Evolutionary conservation across 2,888 invertebrate species (phyloP).

Genomic region (Exephanes ischioxanthus): DNA sequence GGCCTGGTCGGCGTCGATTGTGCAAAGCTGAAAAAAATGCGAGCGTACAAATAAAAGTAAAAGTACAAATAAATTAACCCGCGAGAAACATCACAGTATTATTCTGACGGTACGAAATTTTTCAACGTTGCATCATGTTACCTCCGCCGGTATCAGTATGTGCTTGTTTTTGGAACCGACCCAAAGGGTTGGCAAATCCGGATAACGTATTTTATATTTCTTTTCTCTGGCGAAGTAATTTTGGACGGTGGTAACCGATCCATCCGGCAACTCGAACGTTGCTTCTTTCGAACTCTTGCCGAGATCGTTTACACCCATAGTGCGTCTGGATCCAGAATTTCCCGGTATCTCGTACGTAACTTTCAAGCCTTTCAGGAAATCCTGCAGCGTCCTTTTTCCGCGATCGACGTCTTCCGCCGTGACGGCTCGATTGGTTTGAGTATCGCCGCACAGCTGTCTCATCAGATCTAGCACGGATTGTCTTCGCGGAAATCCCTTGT

Average conservation of each 20-base stretch:
- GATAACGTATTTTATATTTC: constrained; percentile 86
- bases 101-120: background rate
- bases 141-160: constrained; percentile 94
- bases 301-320: constrained; percentile 85
- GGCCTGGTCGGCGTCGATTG: constrained; percentile 92
- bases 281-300: constrained; percentile 80
- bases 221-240: constrained; percentile 85
- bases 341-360: constrained; percentile 85
- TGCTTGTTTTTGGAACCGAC: constrained; percentile 90
- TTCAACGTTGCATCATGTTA: constrained; percentile 74
- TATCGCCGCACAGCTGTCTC: constrained; percentile 72
- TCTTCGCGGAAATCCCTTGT: constrained; percentile 91
- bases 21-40: constrained; percentile 73
- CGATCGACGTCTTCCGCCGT: constrained; percentile 70
- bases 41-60: too few relatives aligned
- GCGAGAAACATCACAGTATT: background rate
- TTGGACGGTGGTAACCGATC: constrained; percentile 83
- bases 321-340: constrained; percentile 82
- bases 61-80: background rate
- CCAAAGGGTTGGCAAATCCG: constrained; percentile 93
- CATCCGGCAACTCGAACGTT: constrained; percentile 81
- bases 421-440: constrained; percentile 70
- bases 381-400: constrained; percentile 38
- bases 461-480: constrained; percentile 86
- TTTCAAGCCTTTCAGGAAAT: constrained; percentile 85